A percentile compares a stretch with the other conserved stretches of the same genome.
phyloP scores from a whole-genome alignment of 2,888 invertebrate genomes.

The Drosophila cognata region DNA sequence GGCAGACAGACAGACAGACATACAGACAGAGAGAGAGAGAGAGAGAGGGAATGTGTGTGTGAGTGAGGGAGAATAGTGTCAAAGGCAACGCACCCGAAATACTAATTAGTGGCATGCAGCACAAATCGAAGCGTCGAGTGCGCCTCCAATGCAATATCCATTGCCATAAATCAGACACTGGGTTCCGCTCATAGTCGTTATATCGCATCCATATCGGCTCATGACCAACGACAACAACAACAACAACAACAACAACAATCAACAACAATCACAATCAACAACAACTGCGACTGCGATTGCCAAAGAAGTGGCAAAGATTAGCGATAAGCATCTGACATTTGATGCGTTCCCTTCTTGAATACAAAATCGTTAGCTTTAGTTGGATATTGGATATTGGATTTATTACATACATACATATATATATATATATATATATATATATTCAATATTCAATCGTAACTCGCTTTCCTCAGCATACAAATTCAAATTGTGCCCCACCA shows the following conservation, averaged over 20 bases:
- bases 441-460: background rate
- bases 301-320: constrained; percentile 46
- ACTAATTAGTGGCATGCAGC: constrained; percentile 64
- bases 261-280: constrained; percentile 4
- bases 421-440: no score
- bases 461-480: constrained; percentile 4
- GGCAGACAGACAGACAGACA: background rate
- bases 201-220: constrained; percentile 45
- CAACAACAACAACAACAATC: background rate
- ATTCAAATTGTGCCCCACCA: constrained; percentile 13
- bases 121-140: constrained; percentile 33
- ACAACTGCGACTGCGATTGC: constrained; percentile 15
- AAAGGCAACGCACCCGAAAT: constrained; percentile 52
- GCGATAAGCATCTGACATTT: constrained; percentile 61
- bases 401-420: no score
- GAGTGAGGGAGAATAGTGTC: constrained; percentile 21
- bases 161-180: constrained; percentile 48
- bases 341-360: constrained; percentile 46
- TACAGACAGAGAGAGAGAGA: no score
- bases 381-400: background rate
- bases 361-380: constrained; percentile 36
- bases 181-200: constrained; percentile 41
- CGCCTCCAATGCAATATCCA: constrained; percentile 32
- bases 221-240: constrained; percentile 46
- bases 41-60: constrained; percentile 4